Evolutionary conservation across 2,113 vertebrate genomes (phyloP).

Genomic region (Otolemur garnettii): DNA sequence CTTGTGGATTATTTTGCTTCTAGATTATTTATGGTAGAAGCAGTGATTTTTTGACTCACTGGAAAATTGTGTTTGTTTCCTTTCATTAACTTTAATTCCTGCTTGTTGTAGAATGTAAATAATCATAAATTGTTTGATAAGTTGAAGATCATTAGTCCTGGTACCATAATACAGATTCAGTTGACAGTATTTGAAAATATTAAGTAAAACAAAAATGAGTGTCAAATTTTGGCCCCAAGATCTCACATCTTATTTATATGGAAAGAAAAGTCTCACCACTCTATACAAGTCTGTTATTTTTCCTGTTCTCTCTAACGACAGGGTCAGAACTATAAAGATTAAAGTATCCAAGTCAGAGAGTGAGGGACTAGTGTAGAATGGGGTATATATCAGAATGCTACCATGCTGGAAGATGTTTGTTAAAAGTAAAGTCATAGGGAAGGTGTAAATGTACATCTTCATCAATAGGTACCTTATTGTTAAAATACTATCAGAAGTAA

Average conservation of each 20-base stretch:
- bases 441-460: neutral
- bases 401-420: conserved; percentile 11
- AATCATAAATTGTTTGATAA: conserved; percentile 52
- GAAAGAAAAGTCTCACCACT: neutral
- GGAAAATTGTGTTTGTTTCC: conserved; percentile 27
- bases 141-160: neutral
- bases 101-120: conserved; percentile 38
- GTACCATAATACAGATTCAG: neutral
- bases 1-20: conserved; percentile 41
- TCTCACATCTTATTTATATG: conserved; percentile 55
- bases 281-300: conserved; percentile 26
- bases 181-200: conserved; percentile 55
- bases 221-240: neutral
- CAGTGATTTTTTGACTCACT: conserved; percentile 42
- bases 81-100: conserved; percentile 43
- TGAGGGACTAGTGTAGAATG: conserved; percentile 18
- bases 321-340: conserved; percentile 23
- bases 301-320: neutral
- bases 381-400: neutral
- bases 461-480: conserved; percentile 21
- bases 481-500: conserved; percentile 38
- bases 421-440: conserved; percentile 23
- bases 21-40: conserved; percentile 15
- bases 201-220: conserved; percentile 47
- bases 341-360: conserved; percentile 11